Conservation (phyloP, 2,797 vertebrate species). For the Cottoperca gobio region DNA sequence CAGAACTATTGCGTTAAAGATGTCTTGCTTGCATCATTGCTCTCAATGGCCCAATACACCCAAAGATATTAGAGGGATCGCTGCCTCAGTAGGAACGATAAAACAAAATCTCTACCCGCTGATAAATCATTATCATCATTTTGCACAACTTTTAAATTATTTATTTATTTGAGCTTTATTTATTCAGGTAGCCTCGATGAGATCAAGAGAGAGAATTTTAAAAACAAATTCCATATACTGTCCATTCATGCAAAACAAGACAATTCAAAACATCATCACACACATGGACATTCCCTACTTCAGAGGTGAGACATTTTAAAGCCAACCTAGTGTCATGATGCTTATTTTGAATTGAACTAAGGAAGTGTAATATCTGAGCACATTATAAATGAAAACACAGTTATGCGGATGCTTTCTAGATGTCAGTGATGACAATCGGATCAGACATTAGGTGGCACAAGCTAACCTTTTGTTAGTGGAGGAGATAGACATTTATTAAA, state of each 20-base stretch:
- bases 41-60: background rate
- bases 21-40: background rate
- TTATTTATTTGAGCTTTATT: background rate
- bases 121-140: background rate
- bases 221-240: background rate
- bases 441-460: no score
- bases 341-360: background rate
- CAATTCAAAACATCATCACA: background rate
- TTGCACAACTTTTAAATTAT: background rate
- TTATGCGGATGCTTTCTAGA: background rate
- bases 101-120: background rate
- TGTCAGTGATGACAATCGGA: background rate
- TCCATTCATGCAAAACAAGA: background rate
- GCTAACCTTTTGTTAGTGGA: background rate
- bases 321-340: background rate
- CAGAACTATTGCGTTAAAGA: background rate
- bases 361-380: background rate
- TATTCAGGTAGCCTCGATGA: background rate
- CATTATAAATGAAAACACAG: background rate
- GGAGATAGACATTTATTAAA: no score
- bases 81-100: background rate
- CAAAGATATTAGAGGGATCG: background rate
- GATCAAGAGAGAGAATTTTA: background rate
- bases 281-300: background rate
- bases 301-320: no score